Base-by-base conservation (phyloP, 2,888 invertebrate genomes). In the Hypomecis atomaria region DNA sequence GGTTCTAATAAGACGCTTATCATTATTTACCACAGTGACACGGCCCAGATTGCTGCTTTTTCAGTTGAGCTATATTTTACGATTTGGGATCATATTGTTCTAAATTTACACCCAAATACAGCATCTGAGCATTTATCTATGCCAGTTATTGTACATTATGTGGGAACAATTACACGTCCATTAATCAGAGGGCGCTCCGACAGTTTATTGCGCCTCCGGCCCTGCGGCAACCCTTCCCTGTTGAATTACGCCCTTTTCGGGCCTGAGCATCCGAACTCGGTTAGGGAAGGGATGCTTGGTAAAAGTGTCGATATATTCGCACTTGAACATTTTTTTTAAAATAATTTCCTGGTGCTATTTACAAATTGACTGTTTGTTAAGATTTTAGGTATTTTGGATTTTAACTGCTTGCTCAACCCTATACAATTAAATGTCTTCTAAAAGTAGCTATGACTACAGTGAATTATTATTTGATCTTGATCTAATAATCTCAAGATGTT, bases 131-230 rank as follows among this genome's bases (percentile, higher is more conserved):
- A 75, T 82, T 83, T 83, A 84, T 86, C 84, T 84, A 83, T 82
- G 69, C 78, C 74, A 83, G 83, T 82, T 85, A 85, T 85, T 84
- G 84, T 87, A 88, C 87, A 88, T 88, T 88, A 88, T 89, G 87
- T 87, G 86, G 87, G 86, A 88, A 87, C 88, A 90, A 90, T 90
- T 90, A 90, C 87, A 86, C 83, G 79, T 77, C 81, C 89, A 89
- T 89, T 89, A 87, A 89, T 90, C 89, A 90, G 81, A 71, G 78
- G 76, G 84, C 83, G 82, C 86, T 86, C 79, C 81, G 81, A 79
- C 86, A 83, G 84, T 87, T 84, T 85, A 87, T 86, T 83, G 82
- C 81, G 82, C 81, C 84, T 83, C 85, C 78, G 79, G 83, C 83
- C 84, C 84, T 82, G 78, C 75, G 78, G 83, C 83, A 85, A 85